phyloP scores from a whole-genome alignment of 2,797 vertebrate species.

The Pachyuromys duprasi region DNA sequence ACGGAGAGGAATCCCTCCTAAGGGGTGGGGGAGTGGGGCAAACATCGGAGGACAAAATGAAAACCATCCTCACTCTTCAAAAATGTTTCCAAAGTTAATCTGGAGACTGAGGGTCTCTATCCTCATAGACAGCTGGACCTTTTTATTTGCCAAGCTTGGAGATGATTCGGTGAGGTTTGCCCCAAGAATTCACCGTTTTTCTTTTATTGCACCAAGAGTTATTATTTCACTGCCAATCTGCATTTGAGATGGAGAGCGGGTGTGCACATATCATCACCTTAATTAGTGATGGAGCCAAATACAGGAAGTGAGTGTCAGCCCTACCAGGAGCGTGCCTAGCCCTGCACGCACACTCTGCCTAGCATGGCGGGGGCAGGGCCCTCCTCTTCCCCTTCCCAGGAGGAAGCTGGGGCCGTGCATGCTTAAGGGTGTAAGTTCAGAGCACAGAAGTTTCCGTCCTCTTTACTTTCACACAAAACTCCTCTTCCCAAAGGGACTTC shows the following conservation, averaged over 20 bases:
- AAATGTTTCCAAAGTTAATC: neutral
- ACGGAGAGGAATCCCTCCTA: neutral
- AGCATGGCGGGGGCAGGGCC: accelerated
- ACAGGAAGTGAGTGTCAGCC: neutral
- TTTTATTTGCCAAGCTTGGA: neutral
- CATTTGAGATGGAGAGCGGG: neutral
- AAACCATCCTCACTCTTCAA: neutral
- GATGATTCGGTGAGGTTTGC: neutral
- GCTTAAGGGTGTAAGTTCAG: accelerated
- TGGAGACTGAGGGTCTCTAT: neutral
- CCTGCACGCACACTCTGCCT: neutral
- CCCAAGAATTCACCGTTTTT: neutral
- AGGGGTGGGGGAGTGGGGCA: neutral
- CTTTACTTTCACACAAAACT: neutral
- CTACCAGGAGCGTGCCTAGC: accelerated
- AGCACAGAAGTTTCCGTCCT: neutral
- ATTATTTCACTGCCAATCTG: neutral
- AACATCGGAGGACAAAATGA: neutral
- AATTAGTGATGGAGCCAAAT: neutral
- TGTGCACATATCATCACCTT: neutral
- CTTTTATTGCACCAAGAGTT: neutral
- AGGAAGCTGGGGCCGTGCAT: accelerated
- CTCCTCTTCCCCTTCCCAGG: neutral
- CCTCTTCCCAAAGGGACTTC: neutral
- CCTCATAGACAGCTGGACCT: neutral